A percentile compares a stretch with the other conserved stretches of the same genome.
These are phyloP conservation scores for Trichopoda pennipes DNA, from an alignment of 2,888 invertebrate species.

Conservation along the genomic window DNA sequence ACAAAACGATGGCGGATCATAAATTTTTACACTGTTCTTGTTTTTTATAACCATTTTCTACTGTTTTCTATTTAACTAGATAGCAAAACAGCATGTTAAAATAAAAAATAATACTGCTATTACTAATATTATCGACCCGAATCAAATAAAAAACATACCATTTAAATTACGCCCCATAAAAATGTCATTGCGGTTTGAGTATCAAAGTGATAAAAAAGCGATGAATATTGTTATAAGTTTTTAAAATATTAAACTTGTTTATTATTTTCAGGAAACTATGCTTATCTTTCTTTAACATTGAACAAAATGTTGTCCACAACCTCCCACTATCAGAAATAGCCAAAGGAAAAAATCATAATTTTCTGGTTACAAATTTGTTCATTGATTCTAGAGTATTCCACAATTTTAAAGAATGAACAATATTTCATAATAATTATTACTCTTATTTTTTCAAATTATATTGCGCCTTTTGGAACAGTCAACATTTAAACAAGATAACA, in stretches of 20 bases:
- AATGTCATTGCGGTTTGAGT: background rate
- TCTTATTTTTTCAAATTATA: no score
- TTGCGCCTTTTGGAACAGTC: no score
- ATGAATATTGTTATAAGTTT: background rate
- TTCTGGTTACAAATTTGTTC: no score
- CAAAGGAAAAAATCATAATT: no score
- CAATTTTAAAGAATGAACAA: no score
- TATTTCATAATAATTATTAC: no score
- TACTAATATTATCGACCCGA: background rate
- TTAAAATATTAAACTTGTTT: no score
- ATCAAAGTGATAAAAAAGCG: background rate
- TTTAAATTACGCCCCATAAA: constrained; percentile 57
- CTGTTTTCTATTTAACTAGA: background rate
- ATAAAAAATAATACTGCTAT: background rate
- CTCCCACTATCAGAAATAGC: no score
- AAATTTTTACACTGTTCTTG: background rate
- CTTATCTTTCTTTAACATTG: background rate
- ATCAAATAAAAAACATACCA: constrained; percentile 21
- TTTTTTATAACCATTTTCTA: background rate
- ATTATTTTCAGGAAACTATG: no score
- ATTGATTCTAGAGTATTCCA: no score
- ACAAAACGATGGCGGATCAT: background rate
- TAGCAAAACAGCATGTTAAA: background rate
- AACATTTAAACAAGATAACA: no score
- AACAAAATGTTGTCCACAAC: background rate